phyloP scores from a whole-genome alignment of 2,888 invertebrate species.

The Xylota sylvarum region DNA sequence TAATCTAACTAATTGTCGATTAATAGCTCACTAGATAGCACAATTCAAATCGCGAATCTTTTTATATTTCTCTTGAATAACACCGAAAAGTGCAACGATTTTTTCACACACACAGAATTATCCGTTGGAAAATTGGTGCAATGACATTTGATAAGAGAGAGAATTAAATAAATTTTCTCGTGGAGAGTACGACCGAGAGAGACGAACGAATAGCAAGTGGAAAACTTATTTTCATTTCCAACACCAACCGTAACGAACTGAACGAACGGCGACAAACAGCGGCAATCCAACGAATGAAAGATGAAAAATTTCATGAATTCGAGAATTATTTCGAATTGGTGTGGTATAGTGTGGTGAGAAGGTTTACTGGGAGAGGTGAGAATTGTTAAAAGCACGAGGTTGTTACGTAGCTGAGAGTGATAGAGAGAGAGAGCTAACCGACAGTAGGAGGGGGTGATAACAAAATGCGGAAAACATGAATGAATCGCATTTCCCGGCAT shows the following conservation, averaged over 20 bases:
- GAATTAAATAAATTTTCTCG: constrained; percentile 9
- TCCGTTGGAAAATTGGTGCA: constrained; percentile 63
- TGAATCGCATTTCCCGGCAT: constrained; percentile 55
- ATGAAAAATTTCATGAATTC: constrained; percentile 64
- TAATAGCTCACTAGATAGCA: constrained; percentile 19
- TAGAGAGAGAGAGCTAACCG: constrained; percentile 5
- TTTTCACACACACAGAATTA: constrained; percentile 37
- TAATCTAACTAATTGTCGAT: constrained; percentile 13
- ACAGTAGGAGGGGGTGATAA: constrained; percentile 9
- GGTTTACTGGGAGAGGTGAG: background rate
- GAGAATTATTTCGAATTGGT: constrained; percentile 65
- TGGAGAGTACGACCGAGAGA: constrained; percentile 16
- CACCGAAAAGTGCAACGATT: constrained; percentile 58
- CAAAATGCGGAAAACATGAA: constrained; percentile 44
- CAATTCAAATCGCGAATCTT: constrained; percentile 15
- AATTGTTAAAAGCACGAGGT: constrained; percentile 26
- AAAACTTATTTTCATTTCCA: constrained; percentile 21
- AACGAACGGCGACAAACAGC: constrained; percentile 41
- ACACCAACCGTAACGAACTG: constrained; percentile 34
- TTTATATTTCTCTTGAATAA: constrained; percentile 14
- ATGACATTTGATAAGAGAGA: constrained; percentile 64
- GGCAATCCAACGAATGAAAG: constrained; percentile 56
- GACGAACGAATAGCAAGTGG: background rate
- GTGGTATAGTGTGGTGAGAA: background rate
- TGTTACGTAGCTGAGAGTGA: background rate